Conservation (phyloP, 2,888 invertebrate genomes). For the Alcis repandata region DNA sequence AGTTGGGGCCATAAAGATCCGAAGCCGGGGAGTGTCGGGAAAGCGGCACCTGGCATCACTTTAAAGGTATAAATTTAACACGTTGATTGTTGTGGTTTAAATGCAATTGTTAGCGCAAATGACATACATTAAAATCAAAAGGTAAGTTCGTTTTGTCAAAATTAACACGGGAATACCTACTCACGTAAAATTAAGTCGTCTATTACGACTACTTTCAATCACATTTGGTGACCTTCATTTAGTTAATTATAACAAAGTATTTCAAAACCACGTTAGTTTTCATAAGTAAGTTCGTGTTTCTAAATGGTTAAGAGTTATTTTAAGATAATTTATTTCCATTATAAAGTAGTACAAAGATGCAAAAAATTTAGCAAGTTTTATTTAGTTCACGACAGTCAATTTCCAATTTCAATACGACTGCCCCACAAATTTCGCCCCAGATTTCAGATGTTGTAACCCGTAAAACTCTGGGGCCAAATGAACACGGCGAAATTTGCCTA, state of each 20-base stretch:
- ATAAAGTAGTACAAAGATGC: background rate
- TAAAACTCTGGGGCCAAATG: conserved; percentile 71
- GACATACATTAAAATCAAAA: conserved; percentile 1
- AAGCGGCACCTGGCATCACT: conserved; percentile 68
- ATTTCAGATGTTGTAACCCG: conserved; percentile 77
- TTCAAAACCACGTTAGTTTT: too few species aligned
- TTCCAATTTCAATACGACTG: conserved; percentile 4
- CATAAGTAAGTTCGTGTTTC: too few species aligned
- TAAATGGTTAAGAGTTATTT: too few species aligned
- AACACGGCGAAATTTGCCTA: conserved; percentile 77
- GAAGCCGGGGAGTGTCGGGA: conserved; percentile 73
- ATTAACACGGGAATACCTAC: too few species aligned
- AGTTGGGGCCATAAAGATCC: conserved; percentile 67
- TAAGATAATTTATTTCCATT: too few species aligned
- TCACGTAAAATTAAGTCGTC: too few species aligned
- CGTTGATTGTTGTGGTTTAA: conserved; percentile 32
- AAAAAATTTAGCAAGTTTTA: conserved; percentile 16
- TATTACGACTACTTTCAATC: too few species aligned
- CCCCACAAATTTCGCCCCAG: conserved; percentile 55
- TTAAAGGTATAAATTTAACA: conserved; percentile 60
- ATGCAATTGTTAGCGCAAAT: conserved; percentile 24
- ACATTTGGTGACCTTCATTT: too few species aligned
- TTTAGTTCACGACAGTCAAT: too few species aligned
- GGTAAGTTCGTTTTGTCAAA: too few species aligned
- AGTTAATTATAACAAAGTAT: too few species aligned